A percentile compares a stretch with the other conserved stretches of the same genome.
Conservation (phyloP, 2,797 vertebrate species). For the Bryconaethiops microstoma region DNA sequence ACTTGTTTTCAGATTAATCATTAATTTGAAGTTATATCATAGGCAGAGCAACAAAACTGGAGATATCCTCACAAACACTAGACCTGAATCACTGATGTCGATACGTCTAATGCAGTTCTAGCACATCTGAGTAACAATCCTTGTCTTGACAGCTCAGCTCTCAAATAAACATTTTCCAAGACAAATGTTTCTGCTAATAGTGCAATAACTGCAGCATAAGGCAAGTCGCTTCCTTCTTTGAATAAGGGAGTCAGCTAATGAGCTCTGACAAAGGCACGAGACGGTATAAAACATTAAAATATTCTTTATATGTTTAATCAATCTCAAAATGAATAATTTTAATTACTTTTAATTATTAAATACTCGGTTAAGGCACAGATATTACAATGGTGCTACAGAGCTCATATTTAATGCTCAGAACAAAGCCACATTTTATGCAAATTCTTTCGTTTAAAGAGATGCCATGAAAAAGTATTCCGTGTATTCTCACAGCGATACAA, state of each 20-base stretch:
- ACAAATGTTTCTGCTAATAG: neutral
- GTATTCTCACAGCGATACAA: slow-evolving; percentile 5
- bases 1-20: neutral
- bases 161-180: neutral
- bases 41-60: neutral
- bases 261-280: neutral
- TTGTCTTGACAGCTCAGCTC: neutral
- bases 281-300: slow-evolving; percentile 23
- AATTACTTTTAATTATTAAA: slow-evolving; percentile 46
- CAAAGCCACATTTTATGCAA: slow-evolving; percentile 35
- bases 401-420: slow-evolving; percentile 28
- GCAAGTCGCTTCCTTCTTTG: neutral
- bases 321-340: slow-evolving; percentile 43
- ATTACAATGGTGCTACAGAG: slow-evolving; percentile 29
- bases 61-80: neutral
- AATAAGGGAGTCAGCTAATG: neutral
- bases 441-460: slow-evolving; percentile 40
- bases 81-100: neutral
- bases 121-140: neutral
- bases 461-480: slow-evolving; percentile 10
- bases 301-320: slow-evolving; percentile 33
- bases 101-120: neutral
- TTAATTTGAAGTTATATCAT: neutral
- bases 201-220: neutral
- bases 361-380: slow-evolving; percentile 29